phyloP scores from a whole-genome alignment of 2,888 invertebrate genomes.

The Adelphocoris suturalis region DNA sequence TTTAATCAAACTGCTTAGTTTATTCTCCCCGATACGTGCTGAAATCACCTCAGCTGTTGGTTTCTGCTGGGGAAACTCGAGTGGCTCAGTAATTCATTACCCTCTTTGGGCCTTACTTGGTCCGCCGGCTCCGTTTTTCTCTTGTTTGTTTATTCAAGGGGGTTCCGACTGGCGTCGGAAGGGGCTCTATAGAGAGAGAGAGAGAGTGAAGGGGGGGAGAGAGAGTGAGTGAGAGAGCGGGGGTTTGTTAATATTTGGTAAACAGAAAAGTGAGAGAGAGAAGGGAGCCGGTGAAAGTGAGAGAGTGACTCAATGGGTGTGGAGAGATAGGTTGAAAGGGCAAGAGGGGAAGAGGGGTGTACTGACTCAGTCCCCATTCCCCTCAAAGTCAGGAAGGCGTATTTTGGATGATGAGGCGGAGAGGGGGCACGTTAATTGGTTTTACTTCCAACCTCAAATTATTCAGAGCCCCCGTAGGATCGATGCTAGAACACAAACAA shows the following conservation, averaged over 20 bases:
- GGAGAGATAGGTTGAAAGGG: not conserved
- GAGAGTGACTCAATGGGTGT: not conserved
- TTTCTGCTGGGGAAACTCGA: not conserved
- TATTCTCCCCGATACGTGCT: not conserved
- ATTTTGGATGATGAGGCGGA: not conserved
- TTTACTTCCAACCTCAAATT: slow-evolving; percentile 64
- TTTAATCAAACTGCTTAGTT: not conserved
- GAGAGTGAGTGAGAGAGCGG: too few species aligned
- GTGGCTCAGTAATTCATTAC: not conserved
- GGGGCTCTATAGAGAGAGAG: not conserved
- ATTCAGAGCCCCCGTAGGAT: slow-evolving; percentile 51
- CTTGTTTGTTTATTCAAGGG: slow-evolving; percentile 44
- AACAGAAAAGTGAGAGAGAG: slow-evolving; percentile 40
- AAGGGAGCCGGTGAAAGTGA: not conserved
- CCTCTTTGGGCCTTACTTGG: not conserved
- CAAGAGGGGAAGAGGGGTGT: not conserved
- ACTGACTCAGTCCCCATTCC: slow-evolving; percentile 16
- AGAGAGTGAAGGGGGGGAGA: not conserved
- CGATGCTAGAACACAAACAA: slow-evolving; percentile 51
- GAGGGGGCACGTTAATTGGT: slow-evolving; percentile 40
- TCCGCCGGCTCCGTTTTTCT: slow-evolving; percentile 32
- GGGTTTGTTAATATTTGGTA: slow-evolving; percentile 58
- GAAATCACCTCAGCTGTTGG: not conserved
- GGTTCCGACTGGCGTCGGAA: not conserved
- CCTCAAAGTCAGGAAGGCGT: not conserved